These are phyloP conservation scores for Chaenocephalus aceratus DNA, from an alignment of 2,113 vertebrate genomes.

Conservation along the genomic window DNA sequence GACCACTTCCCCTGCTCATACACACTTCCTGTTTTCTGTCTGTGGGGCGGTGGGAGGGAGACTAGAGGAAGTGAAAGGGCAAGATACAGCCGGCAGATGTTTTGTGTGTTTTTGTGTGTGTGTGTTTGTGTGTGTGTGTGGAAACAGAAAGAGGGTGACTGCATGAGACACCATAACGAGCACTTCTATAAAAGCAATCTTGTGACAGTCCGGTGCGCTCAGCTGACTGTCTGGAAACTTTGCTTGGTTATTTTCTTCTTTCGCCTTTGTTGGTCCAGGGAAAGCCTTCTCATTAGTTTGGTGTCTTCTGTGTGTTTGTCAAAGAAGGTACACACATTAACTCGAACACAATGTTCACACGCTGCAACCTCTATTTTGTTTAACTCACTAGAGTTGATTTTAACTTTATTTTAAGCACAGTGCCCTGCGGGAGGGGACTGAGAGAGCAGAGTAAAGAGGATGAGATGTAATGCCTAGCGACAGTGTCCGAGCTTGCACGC, in stretches of 20 bases:
- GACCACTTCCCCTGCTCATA: slow-evolving; percentile 59
- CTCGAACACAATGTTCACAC: not conserved
- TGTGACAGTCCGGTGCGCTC: slow-evolving; percentile 72
- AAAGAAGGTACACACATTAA: slow-evolving; percentile 15
- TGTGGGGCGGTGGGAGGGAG: slow-evolving; percentile 26
- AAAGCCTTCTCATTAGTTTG: slow-evolving; percentile 18
- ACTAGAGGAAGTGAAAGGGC: slow-evolving; percentile 53
- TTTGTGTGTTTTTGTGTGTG: slow-evolving; percentile 8
- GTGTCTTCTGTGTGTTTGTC: slow-evolving; percentile 6
- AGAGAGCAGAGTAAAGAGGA: slow-evolving; percentile 17
- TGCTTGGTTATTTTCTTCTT: slow-evolving; percentile 34
- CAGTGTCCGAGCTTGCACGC: slow-evolving; percentile 37
- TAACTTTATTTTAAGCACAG: slow-evolving; percentile 7
- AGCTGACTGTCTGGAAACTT: slow-evolving; percentile 74
- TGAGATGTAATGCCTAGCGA: slow-evolving; percentile 42
- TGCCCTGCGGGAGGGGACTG: slow-evolving; percentile 8
- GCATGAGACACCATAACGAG: slow-evolving; percentile 45
- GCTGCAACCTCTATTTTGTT: not conserved
- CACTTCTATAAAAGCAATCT: slow-evolving; percentile 74
- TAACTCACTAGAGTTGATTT: not conserved
- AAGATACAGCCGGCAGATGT: slow-evolving; percentile 39
- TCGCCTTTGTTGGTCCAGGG: slow-evolving; percentile 20
- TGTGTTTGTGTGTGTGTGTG: not conserved
- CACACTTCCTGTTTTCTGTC: slow-evolving; percentile 63
- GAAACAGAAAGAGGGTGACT: slow-evolving; percentile 13